A percentile compares a stretch with the other conserved stretches of the same genome.
These are phyloP conservation scores for Drosophila saltans DNA, from an alignment of 1,140 invertebrate genomes.

Conservation along the genomic window DNA sequence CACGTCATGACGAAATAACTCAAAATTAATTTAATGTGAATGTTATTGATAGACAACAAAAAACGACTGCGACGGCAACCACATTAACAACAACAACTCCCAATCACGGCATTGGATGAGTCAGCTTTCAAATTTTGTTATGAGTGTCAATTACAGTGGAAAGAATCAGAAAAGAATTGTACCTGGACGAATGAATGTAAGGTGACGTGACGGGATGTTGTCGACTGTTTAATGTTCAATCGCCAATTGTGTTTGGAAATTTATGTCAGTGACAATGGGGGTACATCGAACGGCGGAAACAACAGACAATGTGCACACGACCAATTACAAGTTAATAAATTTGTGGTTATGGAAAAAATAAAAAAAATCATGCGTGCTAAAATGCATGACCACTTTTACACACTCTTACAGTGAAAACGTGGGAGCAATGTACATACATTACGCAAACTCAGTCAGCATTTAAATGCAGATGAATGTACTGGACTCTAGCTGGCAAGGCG, in stretches of 20 bases:
- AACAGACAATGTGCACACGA: slow-evolving; percentile 50
- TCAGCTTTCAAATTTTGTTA: slow-evolving; percentile 80
- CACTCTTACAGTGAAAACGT: slow-evolving; percentile 30
- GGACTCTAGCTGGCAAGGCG: slow-evolving; percentile 14
- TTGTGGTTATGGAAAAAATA: slow-evolving; percentile 52
- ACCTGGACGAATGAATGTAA: slow-evolving; percentile 48
- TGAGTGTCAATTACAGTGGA: slow-evolving; percentile 76
- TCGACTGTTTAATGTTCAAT: slow-evolving; percentile 79
- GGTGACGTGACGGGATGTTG: slow-evolving; percentile 82
- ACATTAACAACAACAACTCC: slow-evolving; percentile 22
- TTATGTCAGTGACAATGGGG: slow-evolving; percentile 57
- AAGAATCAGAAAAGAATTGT: slow-evolving; percentile 61
- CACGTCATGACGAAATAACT: slow-evolving; percentile 76
- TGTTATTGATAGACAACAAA: slow-evolving; percentile 66
- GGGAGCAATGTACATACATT: slow-evolving; percentile 7
- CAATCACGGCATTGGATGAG: slow-evolving; percentile 51
- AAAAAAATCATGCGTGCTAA: slow-evolving; percentile 48
- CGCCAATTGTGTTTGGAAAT: slow-evolving; percentile 76
- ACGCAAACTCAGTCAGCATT: slow-evolving; percentile 38
- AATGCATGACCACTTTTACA: slow-evolving; percentile 56
- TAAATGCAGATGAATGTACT: slow-evolving; percentile 61
- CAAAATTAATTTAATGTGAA: slow-evolving; percentile 79
- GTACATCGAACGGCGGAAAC: slow-evolving; percentile 51
- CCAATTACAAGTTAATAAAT: slow-evolving; percentile 80
- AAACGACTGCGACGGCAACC: slow-evolving; percentile 26